Base-by-base conservation (phyloP, 1,140 invertebrate species). In the Leptinotarsa texana region DNA sequence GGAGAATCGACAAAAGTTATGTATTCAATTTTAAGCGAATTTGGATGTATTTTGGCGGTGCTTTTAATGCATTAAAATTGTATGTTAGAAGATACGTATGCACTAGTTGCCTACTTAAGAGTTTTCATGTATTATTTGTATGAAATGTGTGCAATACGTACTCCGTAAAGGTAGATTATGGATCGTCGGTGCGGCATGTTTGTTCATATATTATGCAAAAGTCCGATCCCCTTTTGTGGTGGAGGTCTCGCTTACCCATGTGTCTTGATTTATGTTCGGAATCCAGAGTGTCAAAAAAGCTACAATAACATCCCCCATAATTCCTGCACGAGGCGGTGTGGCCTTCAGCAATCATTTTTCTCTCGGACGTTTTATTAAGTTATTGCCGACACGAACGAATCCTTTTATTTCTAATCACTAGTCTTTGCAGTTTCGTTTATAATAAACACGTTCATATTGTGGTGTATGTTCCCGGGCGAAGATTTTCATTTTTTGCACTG, bases 161-260 rank as follows among this genome's bases (percentile, higher is more conserved):
- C 51, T 57, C 51, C 51, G 51, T 57, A 57, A 57, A 57, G 51
- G 51, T 57, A 57, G 51, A 57, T 57, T 57, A 57, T 57, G 51
- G 51, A 15, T 57, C 51, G 51, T 17, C 51, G 13, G 51, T 57
- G 51, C 51, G 13, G 51, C n/a, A 57, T 57, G 51, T 57, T 57
- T 57, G 51, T 57, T 57, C 51, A 57, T 57, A 57, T 57, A 17
- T 57, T 57, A 57, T 57, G 51, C 51, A 57, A 57, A 57, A 57
- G 51, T 57, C 51, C 51, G 13, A 57, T 13, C n/a, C 51, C 51
- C 51, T n/a, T 57, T 57, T 57, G 51, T 57, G 51, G 51, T 57
- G 13, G 11, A 57, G 51, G 51, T 57, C 51, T n/a, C 51, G 51
- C 51, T 57, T 57, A 57, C 51, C 51, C 51, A 57, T 57, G 51